Conservation (phyloP, 53 echinoderm and acorn worm genomes). For the Patiria pectinifera region DNA sequence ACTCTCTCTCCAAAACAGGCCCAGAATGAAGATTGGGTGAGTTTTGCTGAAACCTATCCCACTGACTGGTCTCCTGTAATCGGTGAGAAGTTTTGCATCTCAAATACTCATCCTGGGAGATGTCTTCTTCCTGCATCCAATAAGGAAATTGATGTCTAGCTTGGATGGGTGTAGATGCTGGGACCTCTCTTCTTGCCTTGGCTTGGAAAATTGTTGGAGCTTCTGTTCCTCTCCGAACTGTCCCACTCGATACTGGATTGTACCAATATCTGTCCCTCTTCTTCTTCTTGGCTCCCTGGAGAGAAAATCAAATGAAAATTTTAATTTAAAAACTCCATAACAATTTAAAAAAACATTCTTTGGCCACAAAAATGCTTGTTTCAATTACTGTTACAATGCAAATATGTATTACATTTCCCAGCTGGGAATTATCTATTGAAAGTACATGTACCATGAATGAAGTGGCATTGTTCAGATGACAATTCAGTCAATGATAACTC, state of each 20-base stretch:
- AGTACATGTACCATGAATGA: too few relatives aligned
- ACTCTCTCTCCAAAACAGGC: not conserved
- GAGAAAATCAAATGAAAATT: not conserved
- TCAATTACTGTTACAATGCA: not conserved
- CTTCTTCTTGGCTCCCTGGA: conserved; percentile 37
- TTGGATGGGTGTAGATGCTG: not conserved
- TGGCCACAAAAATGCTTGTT: not conserved
- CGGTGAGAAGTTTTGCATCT: not conserved
- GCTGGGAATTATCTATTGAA: too few relatives aligned
- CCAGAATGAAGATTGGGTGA: not conserved
- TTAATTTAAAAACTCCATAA: not conserved
- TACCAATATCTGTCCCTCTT: conserved; percentile 73
- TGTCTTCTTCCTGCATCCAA: not conserved
- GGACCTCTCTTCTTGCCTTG: conserved; percentile 43
- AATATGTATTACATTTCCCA: not conserved
- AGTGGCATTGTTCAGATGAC: not conserved
- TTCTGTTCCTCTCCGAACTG: conserved; percentile 62
- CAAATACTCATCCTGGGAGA: conserved; percentile 4
- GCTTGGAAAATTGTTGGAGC: conserved; percentile 61
- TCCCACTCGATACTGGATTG: conserved; percentile 78
- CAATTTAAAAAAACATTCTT: not conserved
- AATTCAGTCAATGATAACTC: not conserved
- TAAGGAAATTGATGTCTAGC: not conserved
- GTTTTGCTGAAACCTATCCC: not conserved
- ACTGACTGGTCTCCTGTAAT: not conserved